phyloP scores from a whole-genome alignment of 2,888 invertebrate species.

The Nymphalis c-album region DNA sequence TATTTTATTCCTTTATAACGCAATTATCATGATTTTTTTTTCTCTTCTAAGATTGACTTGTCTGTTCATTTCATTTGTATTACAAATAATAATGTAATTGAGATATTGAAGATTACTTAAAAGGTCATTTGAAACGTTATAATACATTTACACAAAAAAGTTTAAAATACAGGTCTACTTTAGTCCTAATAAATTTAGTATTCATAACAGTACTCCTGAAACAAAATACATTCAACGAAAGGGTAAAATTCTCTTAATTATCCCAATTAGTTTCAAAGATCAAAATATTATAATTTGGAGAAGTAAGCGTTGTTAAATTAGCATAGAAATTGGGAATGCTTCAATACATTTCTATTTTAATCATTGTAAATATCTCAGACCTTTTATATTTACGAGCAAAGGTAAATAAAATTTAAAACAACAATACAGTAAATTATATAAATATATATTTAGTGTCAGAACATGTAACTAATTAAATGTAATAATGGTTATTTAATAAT shows the following conservation, averaged over 20 bases:
- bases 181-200: conserved; percentile 1
- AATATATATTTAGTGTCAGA: not conserved
- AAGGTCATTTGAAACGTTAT: not conserved
- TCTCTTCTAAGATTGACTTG: not conserved
- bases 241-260: conserved; percentile 60
- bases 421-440: not conserved
- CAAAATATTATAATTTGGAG: conserved; percentile 68
- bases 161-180: no score
- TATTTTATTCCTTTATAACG: conserved; percentile 1
- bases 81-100: not conserved
- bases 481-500: no score
- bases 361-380: conserved; percentile 59
- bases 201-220: conserved; percentile 6
- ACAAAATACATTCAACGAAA: conserved; percentile 43
- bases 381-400: conserved; percentile 27
- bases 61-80: not conserved
- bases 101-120: not conserved
- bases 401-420: conserved; percentile 12
- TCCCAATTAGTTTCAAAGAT: conserved; percentile 55
- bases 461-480: no score
- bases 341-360: conserved; percentile 62
- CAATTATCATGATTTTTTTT: not conserved
- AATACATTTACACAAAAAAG: not conserved
- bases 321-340: conserved; percentile 67
- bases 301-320: conserved; percentile 71